Evolutionary conservation across 2,113 vertebrate genomes (phyloP), one percentile per base, ranked within the genome.

Genomic region (Myiopsitta monachus): DNA sequence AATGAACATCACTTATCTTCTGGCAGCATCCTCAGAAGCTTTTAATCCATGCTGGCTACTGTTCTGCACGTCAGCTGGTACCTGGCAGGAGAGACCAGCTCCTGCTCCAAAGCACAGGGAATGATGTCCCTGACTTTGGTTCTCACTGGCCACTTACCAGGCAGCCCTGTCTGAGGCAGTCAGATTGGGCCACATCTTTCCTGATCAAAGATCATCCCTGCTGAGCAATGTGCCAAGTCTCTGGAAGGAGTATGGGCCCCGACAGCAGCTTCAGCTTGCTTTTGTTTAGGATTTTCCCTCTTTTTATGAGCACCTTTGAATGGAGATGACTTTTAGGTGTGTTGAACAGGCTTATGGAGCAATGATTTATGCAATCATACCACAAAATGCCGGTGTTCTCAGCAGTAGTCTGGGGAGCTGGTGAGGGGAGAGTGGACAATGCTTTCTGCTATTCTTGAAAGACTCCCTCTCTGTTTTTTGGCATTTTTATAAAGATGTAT

Each of bases 111-210:
- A 87, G 84, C 44, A 18, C 44, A 7, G 4, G 0, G 2, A 59
- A 10, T 0, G 2, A 9, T n/a, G 46, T 68, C 47, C 15, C 22
- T 1, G 2, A 27, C 18, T 0, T 0, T 1, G 18, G 30, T 26
- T 92, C 30, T 67, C 3, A 2, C 46, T 43, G 66, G 47, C 16
- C 10, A 1, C 9, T 39, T 75, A n/a, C 55, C 0, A 4, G 33
- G 39, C 52, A 76, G 44, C 0, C 1, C 28, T 51, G 63, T 1
- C 3, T 9, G 41, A 57, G 36, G 7, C 1, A 7, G 7, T 31
- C 68, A 51, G 23, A 9, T 31, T 22, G 24, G 39, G 21, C 26
- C 1, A 0, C 8, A 17, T n/a, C 52, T n/a, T 64, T 80, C 46
- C 15, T 22, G 2, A 30, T 85, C 33, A 66, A 57, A 72, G 23